Evolutionary conservation across 2,888 invertebrate species (phyloP), one percentile per base, ranked within the genome.

Genomic region (Ariolimax columbianus): DNA sequence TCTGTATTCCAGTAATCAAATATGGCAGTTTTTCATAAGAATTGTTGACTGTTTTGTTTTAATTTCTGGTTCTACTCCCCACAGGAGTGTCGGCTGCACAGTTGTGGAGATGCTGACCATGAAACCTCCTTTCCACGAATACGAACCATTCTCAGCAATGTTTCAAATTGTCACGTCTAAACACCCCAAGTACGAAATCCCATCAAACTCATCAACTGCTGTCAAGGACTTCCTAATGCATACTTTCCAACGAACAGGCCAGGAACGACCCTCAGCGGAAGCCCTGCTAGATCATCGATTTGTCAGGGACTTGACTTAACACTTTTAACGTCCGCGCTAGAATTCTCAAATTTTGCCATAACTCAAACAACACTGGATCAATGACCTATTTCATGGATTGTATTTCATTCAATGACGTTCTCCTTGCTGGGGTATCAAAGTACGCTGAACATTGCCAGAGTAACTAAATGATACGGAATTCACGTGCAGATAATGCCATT

Each of bases 31-130:
- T n/a, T n/a, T n/a, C n/a, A n/a, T n/a, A n/a, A n/a, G n/a, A 47
- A 47, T 47, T 47, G 47, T 9, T 14, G 6, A 9, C 47, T 9
- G n/a, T n/a, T 63, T 4, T 63, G n/a, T 63, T 63, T 4, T 63
- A 63, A 63, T 63, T 63, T 63, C 6, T 23, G n/a, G 26, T 4
- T 66, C 3, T 51, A 7, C 19, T 51, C n/a, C 43, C n/a, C 30
- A n/a, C 91, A 94, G 94, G 94, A 94, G 94, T 88, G 88, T 94
- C 6, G 94, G 93, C n/a, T 93, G 94, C 87, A 94, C 94, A 0
- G 89, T 94, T 33, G 94, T 94, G 33, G 94, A 94, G 90, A 94
- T 94, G 94, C 88, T 94, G 43, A 93, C 93, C 0, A 90, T 89
- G 75, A 91, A 91, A 86, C 94, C 94, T n/a, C 94, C 94, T 0